phyloP scores from a whole-genome alignment of 2,113 vertebrate species.

The Phaethornis superciliosus region DNA sequence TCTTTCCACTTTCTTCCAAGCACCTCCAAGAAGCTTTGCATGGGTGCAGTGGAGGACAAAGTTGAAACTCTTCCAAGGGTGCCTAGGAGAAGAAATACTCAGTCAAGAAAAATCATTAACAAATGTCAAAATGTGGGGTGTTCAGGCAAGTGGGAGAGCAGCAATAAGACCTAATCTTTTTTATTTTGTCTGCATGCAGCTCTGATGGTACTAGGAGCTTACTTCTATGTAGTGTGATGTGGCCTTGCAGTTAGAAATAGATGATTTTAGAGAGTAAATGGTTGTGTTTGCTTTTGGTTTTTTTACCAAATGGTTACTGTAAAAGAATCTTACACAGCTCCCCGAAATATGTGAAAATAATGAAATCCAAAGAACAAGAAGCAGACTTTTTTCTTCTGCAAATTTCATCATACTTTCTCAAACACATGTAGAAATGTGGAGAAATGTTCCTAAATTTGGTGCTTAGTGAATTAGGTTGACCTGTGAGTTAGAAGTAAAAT shows the following conservation, averaged over 20 bases:
- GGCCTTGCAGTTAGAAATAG: neutral
- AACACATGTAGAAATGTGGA: neutral
- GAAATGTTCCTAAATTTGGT: neutral
- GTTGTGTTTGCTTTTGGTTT: no score
- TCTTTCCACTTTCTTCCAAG: neutral
- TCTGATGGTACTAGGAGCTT: neutral
- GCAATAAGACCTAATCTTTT: neutral
- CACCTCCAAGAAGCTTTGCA: neutral
- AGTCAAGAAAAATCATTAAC: conserved; percentile 2
- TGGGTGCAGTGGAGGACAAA: conserved; percentile 33
- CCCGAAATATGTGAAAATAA: neutral
- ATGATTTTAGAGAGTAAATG: neutral
- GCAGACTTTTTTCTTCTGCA: neutral
- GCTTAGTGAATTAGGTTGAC: neutral
- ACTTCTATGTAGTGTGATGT: neutral
- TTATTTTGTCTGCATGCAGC: neutral
- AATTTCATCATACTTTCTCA: neutral
- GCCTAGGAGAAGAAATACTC: conserved; percentile 14
- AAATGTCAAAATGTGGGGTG: conserved; percentile 38
- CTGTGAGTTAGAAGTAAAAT: neutral
- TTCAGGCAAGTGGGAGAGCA: neutral
- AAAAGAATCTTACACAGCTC: neutral
- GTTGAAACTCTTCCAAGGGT: conserved; percentile 36
- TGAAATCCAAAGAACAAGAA: neutral
- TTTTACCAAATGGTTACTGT: neutral